These are phyloP conservation scores for Ethmia dodecea DNA, from an alignment of 2,888 invertebrate species.

Conservation along the genomic window DNA sequence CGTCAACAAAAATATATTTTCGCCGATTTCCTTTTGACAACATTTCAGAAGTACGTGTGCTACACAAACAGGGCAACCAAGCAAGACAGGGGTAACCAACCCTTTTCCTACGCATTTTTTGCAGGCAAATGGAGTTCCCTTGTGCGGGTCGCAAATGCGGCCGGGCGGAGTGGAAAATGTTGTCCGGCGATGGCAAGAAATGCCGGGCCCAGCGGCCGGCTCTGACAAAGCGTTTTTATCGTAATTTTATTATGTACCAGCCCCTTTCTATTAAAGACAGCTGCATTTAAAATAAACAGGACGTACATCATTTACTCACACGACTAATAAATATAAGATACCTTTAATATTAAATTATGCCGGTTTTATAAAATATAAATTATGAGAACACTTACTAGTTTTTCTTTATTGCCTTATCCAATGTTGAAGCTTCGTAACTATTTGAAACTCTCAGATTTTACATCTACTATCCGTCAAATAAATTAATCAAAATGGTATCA, in stretches of 20 bases:
- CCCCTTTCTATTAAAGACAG: slow-evolving; percentile 27
- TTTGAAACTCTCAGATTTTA: too few relatives aligned
- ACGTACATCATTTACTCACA: too few relatives aligned
- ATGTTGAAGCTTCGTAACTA: too few relatives aligned
- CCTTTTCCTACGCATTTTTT: slow-evolving; percentile 55
- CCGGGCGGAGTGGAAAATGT: slow-evolving; percentile 53
- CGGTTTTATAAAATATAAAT: too few relatives aligned
- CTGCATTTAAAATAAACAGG: slow-evolving; percentile 16
- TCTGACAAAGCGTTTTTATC: slow-evolving; percentile 51
- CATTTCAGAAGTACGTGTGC: neutral
- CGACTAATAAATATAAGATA: too few relatives aligned
- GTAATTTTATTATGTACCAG: slow-evolving; percentile 30
- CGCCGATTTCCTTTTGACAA: slow-evolving; percentile 3
- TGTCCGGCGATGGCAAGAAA: slow-evolving; percentile 47
- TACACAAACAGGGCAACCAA: neutral
- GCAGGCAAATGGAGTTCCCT: slow-evolving; percentile 62
- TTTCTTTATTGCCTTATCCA: too few relatives aligned
- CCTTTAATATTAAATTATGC: too few relatives aligned
- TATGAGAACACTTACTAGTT: too few relatives aligned
- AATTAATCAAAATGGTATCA: too few relatives aligned
- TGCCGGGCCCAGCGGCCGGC: too few relatives aligned
- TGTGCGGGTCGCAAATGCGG: slow-evolving; percentile 53
- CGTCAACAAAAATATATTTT: slow-evolving; percentile 1
- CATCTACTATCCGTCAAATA: too few relatives aligned
- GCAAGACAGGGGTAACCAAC: slow-evolving; percentile 10